These are phyloP conservation scores for Automeris io DNA, from an alignment of 2,888 invertebrate species.

Conservation along the genomic window DNA sequence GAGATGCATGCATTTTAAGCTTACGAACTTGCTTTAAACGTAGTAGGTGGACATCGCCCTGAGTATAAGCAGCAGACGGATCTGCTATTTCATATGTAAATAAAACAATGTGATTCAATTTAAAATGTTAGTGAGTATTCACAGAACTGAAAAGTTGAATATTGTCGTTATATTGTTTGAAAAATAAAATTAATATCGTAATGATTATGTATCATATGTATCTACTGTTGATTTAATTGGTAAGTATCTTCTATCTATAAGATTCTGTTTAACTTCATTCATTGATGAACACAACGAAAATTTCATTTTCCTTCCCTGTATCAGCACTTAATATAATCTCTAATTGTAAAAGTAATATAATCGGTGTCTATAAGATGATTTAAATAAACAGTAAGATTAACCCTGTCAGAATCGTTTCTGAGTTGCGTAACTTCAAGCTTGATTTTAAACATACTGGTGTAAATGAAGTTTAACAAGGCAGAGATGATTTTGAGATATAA, in stretches of 20 bases:
- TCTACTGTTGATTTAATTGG: conserved; percentile 71
- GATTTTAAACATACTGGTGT: background rate
- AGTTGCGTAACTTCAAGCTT: conserved; percentile 6
- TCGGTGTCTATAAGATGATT: conserved; percentile 62
- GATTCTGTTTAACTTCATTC: conserved; percentile 27
- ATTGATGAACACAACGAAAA: conserved; percentile 58
- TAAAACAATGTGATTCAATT: conserved; percentile 13
- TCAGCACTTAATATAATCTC: conserved; percentile 36
- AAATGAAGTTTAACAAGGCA: background rate
- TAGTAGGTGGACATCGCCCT: conserved; percentile 36
- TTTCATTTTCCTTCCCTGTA: conserved; percentile 43
- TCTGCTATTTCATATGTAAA: conserved; percentile 7
- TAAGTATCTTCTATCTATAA: conserved; percentile 56
- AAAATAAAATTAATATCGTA: conserved; percentile 38
- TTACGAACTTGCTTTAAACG: conserved; percentile 51
- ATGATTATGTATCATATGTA: conserved; percentile 64
- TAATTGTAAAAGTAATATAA: conserved; percentile 50
- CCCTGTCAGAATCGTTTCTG: background rate
- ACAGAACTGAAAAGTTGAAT: conserved; percentile 75
- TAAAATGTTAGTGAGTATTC: conserved; percentile 64
- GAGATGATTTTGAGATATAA: conserved; percentile 35
- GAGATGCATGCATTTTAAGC: conserved; percentile 44
- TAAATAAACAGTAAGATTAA: background rate
- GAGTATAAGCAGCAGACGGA: conserved; percentile 9
- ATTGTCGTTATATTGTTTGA: conserved; percentile 73